A percentile compares a stretch with the other conserved stretches of the same genome.
These are phyloP conservation scores for Lepus timidus DNA, from an alignment of 2,113 vertebrate genomes.

Conservation along the genomic window DNA sequence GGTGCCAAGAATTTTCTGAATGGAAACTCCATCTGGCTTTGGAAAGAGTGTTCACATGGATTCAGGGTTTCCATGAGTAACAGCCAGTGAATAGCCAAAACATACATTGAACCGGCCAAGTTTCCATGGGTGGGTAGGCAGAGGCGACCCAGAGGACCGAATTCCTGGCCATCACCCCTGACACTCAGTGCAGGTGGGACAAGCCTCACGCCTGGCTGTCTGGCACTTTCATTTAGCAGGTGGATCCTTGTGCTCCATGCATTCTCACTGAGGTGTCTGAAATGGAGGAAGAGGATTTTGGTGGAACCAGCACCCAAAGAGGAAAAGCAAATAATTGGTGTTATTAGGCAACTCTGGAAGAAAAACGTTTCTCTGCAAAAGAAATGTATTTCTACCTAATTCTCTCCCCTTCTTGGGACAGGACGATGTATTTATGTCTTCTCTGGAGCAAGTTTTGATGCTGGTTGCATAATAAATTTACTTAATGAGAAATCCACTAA, in stretches of 20 bases:
- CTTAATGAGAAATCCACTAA: neutral
- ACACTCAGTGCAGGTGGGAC: neutral
- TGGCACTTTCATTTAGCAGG: conserved; percentile 59
- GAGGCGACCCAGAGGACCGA: conserved; percentile 57
- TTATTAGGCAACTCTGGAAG: neutral
- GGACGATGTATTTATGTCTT: conserved; percentile 17
- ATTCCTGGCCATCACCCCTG: neutral
- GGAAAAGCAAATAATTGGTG: neutral
- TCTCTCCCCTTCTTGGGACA: neutral
- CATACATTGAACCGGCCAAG: conserved; percentile 70
- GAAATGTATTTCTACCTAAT: neutral
- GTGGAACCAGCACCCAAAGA: neutral
- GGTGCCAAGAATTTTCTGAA: conserved; percentile 78
- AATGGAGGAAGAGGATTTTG: neutral
- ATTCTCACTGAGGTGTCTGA: neutral
- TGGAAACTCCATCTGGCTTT: conserved; percentile 78
- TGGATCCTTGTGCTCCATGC: neutral
- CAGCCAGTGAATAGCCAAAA: conserved; percentile 69
- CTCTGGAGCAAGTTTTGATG: neutral
- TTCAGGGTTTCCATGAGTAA: conserved; percentile 83
- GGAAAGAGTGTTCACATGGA: conserved; percentile 74
- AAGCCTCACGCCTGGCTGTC: neutral
- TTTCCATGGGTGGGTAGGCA: conserved; percentile 63
- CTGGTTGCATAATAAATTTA: neutral
- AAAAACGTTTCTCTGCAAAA: neutral